Conservation (phyloP, 1,140 invertebrate genomes). For the Delia radicum region DNA sequence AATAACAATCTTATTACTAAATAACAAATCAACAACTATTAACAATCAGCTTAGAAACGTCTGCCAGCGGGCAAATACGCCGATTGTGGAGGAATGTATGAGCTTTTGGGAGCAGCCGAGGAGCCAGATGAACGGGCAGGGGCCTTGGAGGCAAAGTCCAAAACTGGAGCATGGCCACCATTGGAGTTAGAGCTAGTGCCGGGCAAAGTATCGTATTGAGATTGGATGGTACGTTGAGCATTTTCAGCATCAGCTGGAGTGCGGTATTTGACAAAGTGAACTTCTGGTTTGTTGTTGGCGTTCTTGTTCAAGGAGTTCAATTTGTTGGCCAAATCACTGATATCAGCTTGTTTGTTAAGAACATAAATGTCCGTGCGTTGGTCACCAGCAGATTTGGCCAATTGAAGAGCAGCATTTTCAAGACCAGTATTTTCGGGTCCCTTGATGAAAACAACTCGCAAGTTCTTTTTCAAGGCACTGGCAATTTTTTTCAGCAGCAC, state of each 20-base stretch:
- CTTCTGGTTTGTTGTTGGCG: constrained; percentile 31
- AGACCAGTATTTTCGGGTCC: constrained; percentile 47
- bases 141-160: constrained; percentile 29
- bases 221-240: constrained; percentile 31
- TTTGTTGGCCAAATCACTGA: constrained; percentile 42
- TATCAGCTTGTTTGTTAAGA: constrained; percentile 47
- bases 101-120: neutral
- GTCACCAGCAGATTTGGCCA: constrained; percentile 46
- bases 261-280: constrained; percentile 33
- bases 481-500: constrained; percentile 34
- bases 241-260: constrained; percentile 32
- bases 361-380: constrained; percentile 50
- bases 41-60: constrained; percentile 28
- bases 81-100: constrained; percentile 28
- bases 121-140: neutral
- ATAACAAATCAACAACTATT: constrained; percentile 29
- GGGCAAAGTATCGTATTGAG: constrained; percentile 29
- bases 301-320: constrained; percentile 40
- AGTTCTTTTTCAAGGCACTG: constrained; percentile 39
- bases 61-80: constrained; percentile 31
- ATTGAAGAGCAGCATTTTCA: constrained; percentile 43
- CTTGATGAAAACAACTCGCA: constrained; percentile 50
- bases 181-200: constrained; percentile 24
- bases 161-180: constrained; percentile 25
- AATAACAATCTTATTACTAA: constrained; percentile 26